Percentiles rank a stretch among this genome's conserved stretches.
These are phyloP conservation scores for Drosophila mauritiana DNA, from an alignment of 1,140 invertebrate species.

Conservation along the genomic window DNA sequence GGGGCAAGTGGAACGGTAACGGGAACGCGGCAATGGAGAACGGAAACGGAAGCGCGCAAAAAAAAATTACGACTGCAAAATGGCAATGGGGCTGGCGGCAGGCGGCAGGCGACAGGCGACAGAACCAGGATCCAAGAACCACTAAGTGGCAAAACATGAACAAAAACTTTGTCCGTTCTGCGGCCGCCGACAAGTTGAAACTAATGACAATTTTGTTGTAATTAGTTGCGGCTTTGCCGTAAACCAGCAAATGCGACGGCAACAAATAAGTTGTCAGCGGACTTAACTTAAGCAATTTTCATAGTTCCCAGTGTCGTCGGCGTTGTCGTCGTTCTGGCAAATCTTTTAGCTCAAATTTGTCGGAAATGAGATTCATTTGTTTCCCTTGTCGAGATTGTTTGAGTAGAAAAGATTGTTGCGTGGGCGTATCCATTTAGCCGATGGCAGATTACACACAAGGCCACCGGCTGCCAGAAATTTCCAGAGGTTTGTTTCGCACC, in stretches of 20 bases:
- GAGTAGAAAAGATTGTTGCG: slow-evolving; percentile 21
- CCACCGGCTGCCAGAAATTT: slow-evolving; percentile 52
- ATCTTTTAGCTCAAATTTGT: slow-evolving; percentile 77
- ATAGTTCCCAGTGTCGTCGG: slow-evolving; percentile 54
- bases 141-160: slow-evolving; percentile 81
- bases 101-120: slow-evolving; percentile 10
- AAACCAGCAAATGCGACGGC: slow-evolving; percentile 56
- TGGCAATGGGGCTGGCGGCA: slow-evolving; percentile 30
- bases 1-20: neutral
- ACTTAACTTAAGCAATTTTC: slow-evolving; percentile 80
- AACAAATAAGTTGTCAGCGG: slow-evolving; percentile 78
- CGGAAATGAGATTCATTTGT: slow-evolving; percentile 82
- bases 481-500: slow-evolving; percentile 17
- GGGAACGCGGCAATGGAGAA: slow-evolving; percentile 46
- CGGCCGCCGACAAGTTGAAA: slow-evolving; percentile 79
- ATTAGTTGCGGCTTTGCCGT: slow-evolving; percentile 77
- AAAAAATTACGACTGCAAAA: slow-evolving; percentile 64
- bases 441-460: slow-evolving; percentile 39
- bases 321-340: slow-evolving; percentile 22
- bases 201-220: slow-evolving; percentile 83
- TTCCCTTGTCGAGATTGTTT: slow-evolving; percentile 38
- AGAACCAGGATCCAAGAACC: slow-evolving; percentile 26
- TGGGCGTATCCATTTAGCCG: slow-evolving; percentile 37
- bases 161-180: slow-evolving; percentile 74
- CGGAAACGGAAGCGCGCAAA: slow-evolving; percentile 72